Percentiles rank a stretch among this genome's conserved stretches.
These are phyloP conservation scores for Athalia circularis DNA, from an alignment of 2,888 invertebrate genomes.

Conservation along the genomic window DNA sequence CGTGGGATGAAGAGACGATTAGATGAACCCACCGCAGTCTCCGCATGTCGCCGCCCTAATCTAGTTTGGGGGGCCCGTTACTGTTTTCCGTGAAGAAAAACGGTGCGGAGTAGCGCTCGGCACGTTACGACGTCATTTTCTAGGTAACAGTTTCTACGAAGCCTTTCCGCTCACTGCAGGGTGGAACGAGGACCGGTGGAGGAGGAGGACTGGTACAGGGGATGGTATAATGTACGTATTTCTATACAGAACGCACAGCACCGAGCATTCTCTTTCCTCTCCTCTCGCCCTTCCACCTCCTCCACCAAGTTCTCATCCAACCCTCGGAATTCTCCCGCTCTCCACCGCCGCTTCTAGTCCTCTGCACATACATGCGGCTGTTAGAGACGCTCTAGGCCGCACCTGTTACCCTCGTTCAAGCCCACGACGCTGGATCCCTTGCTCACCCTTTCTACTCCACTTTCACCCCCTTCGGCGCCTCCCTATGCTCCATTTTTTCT, in stretches of 20 bases:
- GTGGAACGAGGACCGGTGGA: not conserved
- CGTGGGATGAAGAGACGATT: no score
- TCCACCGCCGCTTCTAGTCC: constrained; percentile 2
- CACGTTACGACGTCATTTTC: constrained; percentile 15
- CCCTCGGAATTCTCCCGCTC: not conserved
- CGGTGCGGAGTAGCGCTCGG: not conserved
- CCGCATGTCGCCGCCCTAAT: no score
- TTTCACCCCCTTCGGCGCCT: constrained; percentile 4
- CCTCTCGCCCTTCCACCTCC: not conserved
- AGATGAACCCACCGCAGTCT: no score
- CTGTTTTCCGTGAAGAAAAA: not conserved
- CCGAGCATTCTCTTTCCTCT: not conserved
- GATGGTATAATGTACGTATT: constrained; percentile 63
- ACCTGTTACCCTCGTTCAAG: constrained; percentile 66
- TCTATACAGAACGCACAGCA: constrained; percentile 55
- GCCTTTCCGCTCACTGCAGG: not conserved
- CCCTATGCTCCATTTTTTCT: constrained; percentile 8
- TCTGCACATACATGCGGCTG: constrained; percentile 49
- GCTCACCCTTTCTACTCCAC: not conserved
- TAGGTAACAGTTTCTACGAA: constrained; percentile 29
- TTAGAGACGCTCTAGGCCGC: constrained; percentile 63
- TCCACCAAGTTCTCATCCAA: not conserved
- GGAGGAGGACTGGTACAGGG: constrained; percentile 46
- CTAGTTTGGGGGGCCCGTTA: no score
- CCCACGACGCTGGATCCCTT: not conserved